Base-by-base conservation (phyloP, 2,113 vertebrate species). In the Channa maculata region DNA sequence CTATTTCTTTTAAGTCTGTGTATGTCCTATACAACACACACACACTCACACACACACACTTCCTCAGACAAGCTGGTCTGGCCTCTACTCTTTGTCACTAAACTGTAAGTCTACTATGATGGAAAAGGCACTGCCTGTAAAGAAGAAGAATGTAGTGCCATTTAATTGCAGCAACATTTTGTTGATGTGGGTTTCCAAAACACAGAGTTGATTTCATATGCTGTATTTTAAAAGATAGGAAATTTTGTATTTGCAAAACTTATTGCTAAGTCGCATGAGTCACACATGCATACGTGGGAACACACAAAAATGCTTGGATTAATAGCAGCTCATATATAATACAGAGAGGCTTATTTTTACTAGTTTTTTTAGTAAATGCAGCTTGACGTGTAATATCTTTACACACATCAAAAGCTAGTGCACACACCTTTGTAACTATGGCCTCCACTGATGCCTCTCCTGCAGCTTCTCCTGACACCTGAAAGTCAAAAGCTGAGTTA, bases 401-500 rank as follows among this genome's bases (percentile, higher is more conserved):
- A 59, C 10, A 36, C 45, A 51, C 13, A 10, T 33, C 24, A 8
- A 48, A 44, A 44, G 24, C 3, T 7, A 39, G 14, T 0, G 5
- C 24, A 58, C 70, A 36, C 75, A 97, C 95, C 94, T 95, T 96
- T 90, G 93, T 92, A 75, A 96, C 86, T 77, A 96, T 90, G 39
- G 37, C 79, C 78, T 96, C 93, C 71, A 96, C 76, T 24, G 95
- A 91, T n/a, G 94, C 93, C 90, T 96, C 96, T 84, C 94, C 96
- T 51, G 95, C 95, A 36, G 94, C 94, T 79, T 95, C 94, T 44
- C 94, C 95, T 72, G 96, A 96, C 75, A 96, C 86, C 94, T 94
- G 45, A 58, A 83, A 68, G 67, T 41, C 59, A 77, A 79, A 34
- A 0, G 1, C 3, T 64, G 14, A n/a, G 43, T 88, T 46, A 74